Conservation (phyloP, 1,140 invertebrate genomes). For the Lysiphlebus fabarum region DNA sequence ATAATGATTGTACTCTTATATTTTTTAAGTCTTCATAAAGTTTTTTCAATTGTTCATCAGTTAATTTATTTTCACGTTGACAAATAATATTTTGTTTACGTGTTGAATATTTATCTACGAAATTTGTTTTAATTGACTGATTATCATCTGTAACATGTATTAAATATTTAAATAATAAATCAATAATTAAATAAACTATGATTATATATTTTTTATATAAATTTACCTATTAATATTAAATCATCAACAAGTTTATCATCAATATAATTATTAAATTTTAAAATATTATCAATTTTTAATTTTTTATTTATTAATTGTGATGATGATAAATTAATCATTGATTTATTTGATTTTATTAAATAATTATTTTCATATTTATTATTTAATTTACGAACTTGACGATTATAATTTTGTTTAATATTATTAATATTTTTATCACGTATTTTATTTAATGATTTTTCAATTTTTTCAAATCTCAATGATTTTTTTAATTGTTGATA, state of each 20-base stretch:
- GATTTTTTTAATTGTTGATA: slow-evolving; percentile 51
- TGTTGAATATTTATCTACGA: background rate
- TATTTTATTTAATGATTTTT: slow-evolving; percentile 28
- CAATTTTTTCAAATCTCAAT: slow-evolving; percentile 35
- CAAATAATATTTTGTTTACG: slow-evolving; percentile 50
- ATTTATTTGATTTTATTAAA: too few relatives aligned
- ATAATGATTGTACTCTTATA: too few relatives aligned
- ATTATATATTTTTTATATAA: background rate
- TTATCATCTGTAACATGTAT: too few relatives aligned
- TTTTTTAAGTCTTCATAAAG: slow-evolving; percentile 59
- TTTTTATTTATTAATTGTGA: slow-evolving; percentile 2
- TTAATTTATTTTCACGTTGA: slow-evolving; percentile 62
- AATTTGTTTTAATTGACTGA: slow-evolving; percentile 23
- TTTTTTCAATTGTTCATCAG: slow-evolving; percentile 58
- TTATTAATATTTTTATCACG: slow-evolving; percentile 34
- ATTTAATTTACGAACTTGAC: slow-evolving; percentile 60
- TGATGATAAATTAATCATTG: too few relatives aligned
- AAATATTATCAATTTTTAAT: background rate
- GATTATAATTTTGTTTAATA: slow-evolving; percentile 38
- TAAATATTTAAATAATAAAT: slow-evolving; percentile 27
- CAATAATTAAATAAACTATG: slow-evolving; percentile 17
- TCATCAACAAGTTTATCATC: slow-evolving; percentile 9
- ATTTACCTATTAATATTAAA: slow-evolving; percentile 9
- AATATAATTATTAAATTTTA: background rate
- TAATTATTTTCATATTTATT: slow-evolving; percentile 36